phyloP scores from a whole-genome alignment of 2,113 vertebrate genomes.

The Meles meles region DNA sequence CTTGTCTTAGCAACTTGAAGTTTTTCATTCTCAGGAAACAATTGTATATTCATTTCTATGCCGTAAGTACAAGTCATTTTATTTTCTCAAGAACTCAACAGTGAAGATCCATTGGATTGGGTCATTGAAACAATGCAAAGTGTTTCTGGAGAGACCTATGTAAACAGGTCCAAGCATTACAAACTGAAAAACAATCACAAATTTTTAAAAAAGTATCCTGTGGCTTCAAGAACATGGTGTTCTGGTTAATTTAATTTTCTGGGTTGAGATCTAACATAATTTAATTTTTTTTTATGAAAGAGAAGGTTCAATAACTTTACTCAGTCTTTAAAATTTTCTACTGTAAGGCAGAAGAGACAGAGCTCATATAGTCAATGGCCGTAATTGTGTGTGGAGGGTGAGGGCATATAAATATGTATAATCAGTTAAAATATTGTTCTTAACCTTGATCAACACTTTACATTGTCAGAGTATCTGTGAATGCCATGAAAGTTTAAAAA shows the following conservation, averaged over 20 bases:
- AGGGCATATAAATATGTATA: not conserved
- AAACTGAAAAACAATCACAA: conserved; percentile 38
- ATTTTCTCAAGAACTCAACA: conserved; percentile 54
- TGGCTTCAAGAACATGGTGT: not conserved
- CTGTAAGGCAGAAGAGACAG: not conserved
- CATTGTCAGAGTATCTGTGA: not conserved
- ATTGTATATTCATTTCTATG: conserved; percentile 38
- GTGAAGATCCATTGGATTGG: not conserved
- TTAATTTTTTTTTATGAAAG: conserved; percentile 6
- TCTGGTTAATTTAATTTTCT: conserved; percentile 52
- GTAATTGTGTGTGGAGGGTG: not conserved
- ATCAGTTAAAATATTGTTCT: not conserved
- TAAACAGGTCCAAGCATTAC: conserved; percentile 22
- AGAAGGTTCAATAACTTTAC: not conserved
- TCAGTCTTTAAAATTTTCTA: not conserved
- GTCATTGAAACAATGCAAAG: conserved; percentile 3
- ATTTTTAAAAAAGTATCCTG: not conserved
- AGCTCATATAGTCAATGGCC: not conserved
- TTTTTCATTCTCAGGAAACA: conserved; percentile 40
- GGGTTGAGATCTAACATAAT: not conserved
- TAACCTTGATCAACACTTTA: not conserved
- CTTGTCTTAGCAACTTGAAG: conserved; percentile 29
- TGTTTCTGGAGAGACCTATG: not conserved
- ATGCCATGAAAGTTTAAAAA: not conserved
- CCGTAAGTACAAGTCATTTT: not conserved